A percentile compares a stretch with the other conserved stretches of the same genome.
Conservation (phyloP, 2,797 vertebrate genomes). For the Artibeus jamaicensis region DNA sequence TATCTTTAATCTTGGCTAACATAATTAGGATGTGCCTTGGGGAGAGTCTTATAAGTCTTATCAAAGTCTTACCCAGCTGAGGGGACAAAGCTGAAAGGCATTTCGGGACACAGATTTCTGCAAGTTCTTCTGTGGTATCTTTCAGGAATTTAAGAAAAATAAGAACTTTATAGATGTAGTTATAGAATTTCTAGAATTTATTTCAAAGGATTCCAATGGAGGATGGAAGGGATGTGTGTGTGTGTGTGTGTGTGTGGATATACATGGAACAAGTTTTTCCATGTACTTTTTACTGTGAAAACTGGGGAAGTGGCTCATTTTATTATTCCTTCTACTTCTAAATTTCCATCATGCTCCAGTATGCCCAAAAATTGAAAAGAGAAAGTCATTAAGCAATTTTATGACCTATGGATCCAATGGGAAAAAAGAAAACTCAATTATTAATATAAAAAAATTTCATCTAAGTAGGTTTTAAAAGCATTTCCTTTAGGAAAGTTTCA, state of each 20-base stretch:
- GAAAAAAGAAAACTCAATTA: background rate
- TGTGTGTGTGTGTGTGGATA: background rate
- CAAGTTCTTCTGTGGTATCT: background rate
- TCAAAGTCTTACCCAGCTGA: background rate
- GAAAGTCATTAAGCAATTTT: background rate
- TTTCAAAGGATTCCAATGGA: background rate
- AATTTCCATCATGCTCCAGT: background rate
- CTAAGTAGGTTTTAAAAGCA: background rate
- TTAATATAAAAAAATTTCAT: background rate
- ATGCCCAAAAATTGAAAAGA: background rate
- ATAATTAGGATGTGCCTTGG: no score
- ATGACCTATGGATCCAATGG: background rate
- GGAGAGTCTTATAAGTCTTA: background rate
- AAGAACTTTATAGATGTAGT: background rate
- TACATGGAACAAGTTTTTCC: background rate
- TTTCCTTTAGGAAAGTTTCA: constrained; percentile 1
- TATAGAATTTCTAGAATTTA: background rate
- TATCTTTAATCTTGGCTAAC: no score
- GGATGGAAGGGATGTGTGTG: background rate
- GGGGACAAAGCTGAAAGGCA: background rate
- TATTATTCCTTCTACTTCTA: background rate
- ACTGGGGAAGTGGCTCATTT: background rate
- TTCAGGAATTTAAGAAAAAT: background rate
- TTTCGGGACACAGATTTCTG: background rate
- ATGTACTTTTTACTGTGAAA: background rate